A percentile compares a stretch with the other conserved stretches of the same genome.
phyloP scores from a whole-genome alignment of 2,888 invertebrate genomes.

The Chrysopilus asiliformis region DNA sequence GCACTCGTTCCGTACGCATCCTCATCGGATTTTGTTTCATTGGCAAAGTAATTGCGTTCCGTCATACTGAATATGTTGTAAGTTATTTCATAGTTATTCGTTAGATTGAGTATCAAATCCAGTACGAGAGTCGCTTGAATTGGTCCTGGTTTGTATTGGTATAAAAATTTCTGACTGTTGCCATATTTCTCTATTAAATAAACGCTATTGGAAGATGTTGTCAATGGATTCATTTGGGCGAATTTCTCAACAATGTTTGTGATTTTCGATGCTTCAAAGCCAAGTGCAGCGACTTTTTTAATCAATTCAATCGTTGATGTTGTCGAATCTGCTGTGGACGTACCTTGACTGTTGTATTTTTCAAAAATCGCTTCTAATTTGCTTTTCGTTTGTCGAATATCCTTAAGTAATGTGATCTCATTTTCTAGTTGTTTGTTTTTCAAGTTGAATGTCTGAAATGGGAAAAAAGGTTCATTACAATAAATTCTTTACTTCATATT shows the following conservation, averaged over 20 bases:
- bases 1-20: too few species aligned
- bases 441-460: constrained; percentile 51
- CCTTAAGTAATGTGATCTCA: constrained; percentile 56
- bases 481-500: too few species aligned
- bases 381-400: constrained; percentile 37
- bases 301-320: constrained; percentile 27
- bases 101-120: constrained; percentile 30
- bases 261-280: constrained; percentile 46
- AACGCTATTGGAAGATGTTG: constrained; percentile 21
- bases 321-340: constrained; percentile 10
- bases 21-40: background rate
- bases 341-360: constrained; percentile 25
- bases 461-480: too few species aligned
- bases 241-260: constrained; percentile 49
- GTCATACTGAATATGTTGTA: constrained; percentile 28
- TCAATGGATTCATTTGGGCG: constrained; percentile 26
- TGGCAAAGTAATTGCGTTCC: constrained; percentile 19
- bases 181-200: constrained; percentile 23
- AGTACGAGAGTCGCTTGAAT: constrained; percentile 27
- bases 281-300: constrained; percentile 42
- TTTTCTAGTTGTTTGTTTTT: constrained; percentile 48
- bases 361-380: constrained; percentile 27
- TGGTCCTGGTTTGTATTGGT: constrained; percentile 25
- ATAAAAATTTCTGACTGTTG: constrained; percentile 24
- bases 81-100: constrained; percentile 30